A percentile compares a stretch with the other conserved stretches of the same genome.
Evolutionary conservation across 2,797 vertebrate species (phyloP).

Genomic region (Rhinatrema bivittatum): DNA sequence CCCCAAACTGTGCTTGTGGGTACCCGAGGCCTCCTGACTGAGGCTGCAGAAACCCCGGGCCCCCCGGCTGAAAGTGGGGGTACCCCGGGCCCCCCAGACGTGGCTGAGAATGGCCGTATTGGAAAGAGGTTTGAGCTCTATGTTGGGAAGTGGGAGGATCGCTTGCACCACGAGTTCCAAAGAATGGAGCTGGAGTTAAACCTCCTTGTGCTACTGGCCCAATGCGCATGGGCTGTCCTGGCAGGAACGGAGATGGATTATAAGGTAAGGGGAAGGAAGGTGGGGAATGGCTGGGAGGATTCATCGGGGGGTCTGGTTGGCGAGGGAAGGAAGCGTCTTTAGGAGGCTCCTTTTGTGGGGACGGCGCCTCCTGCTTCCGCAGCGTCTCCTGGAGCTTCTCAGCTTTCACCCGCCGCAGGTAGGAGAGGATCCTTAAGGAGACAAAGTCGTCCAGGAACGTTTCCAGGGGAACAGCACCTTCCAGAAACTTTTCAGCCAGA

Average conservation of each 20-base stretch:
- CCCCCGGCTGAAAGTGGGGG: not conserved
- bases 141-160: constrained; percentile 6
- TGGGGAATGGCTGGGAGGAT: constrained; percentile 25
- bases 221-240: too few species aligned
- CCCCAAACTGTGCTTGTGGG: not conserved
- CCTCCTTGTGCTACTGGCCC: constrained; percentile 40
- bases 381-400: constrained; percentile 87
- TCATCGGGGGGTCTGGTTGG: constrained; percentile 1
- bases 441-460: constrained; percentile 77
- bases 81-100: constrained; percentile 15
- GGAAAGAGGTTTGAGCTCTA: constrained; percentile 16
- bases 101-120: too few species aligned
- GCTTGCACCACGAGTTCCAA: constrained; percentile 1
- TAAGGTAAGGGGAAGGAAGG: constrained; percentile 64
- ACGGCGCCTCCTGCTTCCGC: constrained; percentile 39
- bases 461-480: constrained; percentile 74
- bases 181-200: constrained; percentile 48
- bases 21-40: not conserved
- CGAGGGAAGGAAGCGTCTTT: constrained; percentile 8
- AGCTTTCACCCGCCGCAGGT: constrained; percentile 73
- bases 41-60: not conserved
- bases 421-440: constrained; percentile 69
- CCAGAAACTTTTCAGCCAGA: constrained; percentile 82
- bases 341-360: constrained; percentile 8
- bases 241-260: constrained; percentile 24